phyloP scores from a whole-genome alignment of 2,113 vertebrate genomes.

The Arizona elegans region DNA sequence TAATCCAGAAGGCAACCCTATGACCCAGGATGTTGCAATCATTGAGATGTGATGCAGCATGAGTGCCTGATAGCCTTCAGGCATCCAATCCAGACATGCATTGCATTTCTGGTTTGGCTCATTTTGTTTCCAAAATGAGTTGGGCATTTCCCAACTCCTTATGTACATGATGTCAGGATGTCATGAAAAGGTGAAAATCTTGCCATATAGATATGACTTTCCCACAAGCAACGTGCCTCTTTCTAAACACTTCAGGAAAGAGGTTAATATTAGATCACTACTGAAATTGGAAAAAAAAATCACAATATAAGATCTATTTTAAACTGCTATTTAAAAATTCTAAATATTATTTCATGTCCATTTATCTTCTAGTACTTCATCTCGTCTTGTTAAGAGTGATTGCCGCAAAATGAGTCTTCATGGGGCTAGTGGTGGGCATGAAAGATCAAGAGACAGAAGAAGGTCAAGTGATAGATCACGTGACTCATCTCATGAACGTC shows the following conservation, averaged over 20 bases:
- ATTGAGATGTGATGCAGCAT: not conserved
- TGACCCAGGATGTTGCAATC: not conserved
- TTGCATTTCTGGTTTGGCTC: not conserved
- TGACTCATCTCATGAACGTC: conserved; percentile 94
- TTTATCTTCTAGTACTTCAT: conserved; percentile 72
- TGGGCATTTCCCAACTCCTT: not conserved
- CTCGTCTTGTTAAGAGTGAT: conserved; percentile 76
- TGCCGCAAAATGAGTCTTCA: conserved; percentile 92
- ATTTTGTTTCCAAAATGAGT: not conserved
- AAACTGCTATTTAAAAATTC: not conserved
- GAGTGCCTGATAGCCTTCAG: not conserved
- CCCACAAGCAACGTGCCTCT: not conserved
- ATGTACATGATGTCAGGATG: not conserved
- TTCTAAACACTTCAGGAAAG: not conserved
- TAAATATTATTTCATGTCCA: conserved; percentile 4
- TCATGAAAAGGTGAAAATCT: not conserved
- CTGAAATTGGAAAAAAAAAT: not conserved
- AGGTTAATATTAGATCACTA: not conserved
- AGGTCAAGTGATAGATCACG: conserved; percentile 95
- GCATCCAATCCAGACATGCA: not conserved
- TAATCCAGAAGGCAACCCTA: not conserved
- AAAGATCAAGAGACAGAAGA: conserved; percentile 91
- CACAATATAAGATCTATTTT: not conserved
- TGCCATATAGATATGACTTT: not conserved
- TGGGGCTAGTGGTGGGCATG: conserved; percentile 86